Evolutionary conservation across 2,888 invertebrate genomes (phyloP), one percentile per base, ranked within the genome.

Genomic region (Megaustenia siamemsis): DNA sequence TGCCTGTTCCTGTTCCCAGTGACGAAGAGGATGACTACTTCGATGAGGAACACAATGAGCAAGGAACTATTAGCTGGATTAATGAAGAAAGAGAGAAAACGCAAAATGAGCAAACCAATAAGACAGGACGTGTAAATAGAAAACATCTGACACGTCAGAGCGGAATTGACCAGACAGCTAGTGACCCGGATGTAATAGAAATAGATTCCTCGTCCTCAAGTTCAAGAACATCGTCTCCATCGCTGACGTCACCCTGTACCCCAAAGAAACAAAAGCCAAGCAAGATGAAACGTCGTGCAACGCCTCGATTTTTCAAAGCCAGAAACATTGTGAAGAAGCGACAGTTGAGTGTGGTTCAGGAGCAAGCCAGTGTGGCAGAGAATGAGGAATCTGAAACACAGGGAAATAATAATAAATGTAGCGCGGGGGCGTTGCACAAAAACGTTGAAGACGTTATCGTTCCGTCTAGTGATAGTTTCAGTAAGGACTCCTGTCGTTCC

Each of bases 291-390:
- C 60, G 40, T 28, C 45, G 60, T 0, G 49, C 28, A 35, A 45
- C 71, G 0, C 63, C 60, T 1, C 60, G 43, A 35, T 63, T 38
- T 63, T 5, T 43, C 4, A 78, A 68, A 53, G 3, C 75, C 3
- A 73, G n/a, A 40, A 32, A 56, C 28, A 15, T 21, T 24, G n/a
- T 8, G 15, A 12, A 38, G 10, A 53, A 73, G 24, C 38, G 45
- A 18, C 82, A 82, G 63, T 40, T 82, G 60, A 82, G 82, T 32
- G 82, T 35, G 18, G 82, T 82, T 21, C 40, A 60, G 18, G 82
- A 82, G n/a, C 60, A 75, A 32, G 43, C 60, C 56, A 71, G 53
- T 53, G 8, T 71, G 10, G 18, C 21, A 18, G 81, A 81, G 28
- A 43, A 56, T 28, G 81, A 81, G n/a, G n/a, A n/a, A 18, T 8